Evolutionary conservation across 2,888 invertebrate genomes (phyloP).

Genomic region (Keiferia lycopersicella): DNA sequence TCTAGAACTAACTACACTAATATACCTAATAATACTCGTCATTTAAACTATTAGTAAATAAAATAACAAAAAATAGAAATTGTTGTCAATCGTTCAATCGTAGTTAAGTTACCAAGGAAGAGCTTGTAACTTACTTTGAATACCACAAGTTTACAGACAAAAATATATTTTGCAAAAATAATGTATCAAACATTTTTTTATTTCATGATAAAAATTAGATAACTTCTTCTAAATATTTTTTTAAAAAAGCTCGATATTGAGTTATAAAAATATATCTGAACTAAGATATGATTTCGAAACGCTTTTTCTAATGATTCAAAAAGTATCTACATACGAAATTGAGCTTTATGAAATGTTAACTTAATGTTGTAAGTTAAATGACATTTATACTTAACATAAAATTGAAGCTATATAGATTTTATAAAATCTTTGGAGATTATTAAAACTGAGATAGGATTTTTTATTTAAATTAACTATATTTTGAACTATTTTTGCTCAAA

Average conservation of each 20-base stretch:
- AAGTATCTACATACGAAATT: slow-evolving; percentile 38
- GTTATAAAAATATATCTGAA: slow-evolving; percentile 22
- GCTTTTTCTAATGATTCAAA: slow-evolving; percentile 30
- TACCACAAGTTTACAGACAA: too few relatives aligned
- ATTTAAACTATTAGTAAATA: slow-evolving; percentile 45
- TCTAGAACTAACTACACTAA: slow-evolving; percentile 51
- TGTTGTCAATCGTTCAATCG: background rate
- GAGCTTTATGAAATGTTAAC: background rate
- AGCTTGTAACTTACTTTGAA: too few relatives aligned
- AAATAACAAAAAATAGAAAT: slow-evolving; percentile 21
- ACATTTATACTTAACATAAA: slow-evolving; percentile 16
- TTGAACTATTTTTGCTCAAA: background rate
- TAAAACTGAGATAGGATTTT: background rate
- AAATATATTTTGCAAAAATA: too few relatives aligned
- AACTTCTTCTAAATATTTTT: too few relatives aligned
- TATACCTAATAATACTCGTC: slow-evolving; percentile 69
- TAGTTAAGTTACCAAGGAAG: background rate
- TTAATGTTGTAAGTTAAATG: slow-evolving; percentile 40
- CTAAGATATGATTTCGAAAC: slow-evolving; percentile 49
- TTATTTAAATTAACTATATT: background rate
- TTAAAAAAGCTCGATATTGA: background rate
- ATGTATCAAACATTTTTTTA: too few relatives aligned
- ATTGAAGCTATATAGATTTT: slow-evolving; percentile 10
- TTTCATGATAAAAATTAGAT: too few relatives aligned
- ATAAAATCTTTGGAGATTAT: slow-evolving; percentile 13